Percentiles rank a stretch among this genome's conserved stretches.
phyloP scores from a whole-genome alignment of 2,113 vertebrate genomes.

The Arenaria interpres region DNA sequence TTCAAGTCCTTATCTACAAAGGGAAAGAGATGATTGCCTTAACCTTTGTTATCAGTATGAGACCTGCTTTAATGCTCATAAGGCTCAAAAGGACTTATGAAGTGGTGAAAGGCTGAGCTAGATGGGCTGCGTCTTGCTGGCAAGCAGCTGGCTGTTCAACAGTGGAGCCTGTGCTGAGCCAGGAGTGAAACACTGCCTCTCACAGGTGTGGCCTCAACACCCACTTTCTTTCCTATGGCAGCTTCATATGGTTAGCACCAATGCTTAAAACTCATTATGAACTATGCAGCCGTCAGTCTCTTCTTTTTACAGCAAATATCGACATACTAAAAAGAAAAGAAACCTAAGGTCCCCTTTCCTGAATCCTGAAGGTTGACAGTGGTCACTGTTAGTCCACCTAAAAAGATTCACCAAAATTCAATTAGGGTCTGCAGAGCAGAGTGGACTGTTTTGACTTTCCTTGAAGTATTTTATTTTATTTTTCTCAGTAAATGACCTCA shows the following conservation, averaged over 20 bases:
- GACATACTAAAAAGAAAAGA: background rate
- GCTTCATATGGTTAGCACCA: background rate
- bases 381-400: background rate
- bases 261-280: background rate
- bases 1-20: constrained; percentile 64
- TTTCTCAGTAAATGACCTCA: background rate
- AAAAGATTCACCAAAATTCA: background rate
- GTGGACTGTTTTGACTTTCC: background rate
- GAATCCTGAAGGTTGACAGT: background rate
- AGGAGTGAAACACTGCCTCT: background rate
- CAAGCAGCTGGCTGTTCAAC: background rate
- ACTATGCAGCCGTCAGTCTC: fast-evolving
- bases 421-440: background rate
- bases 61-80: constrained; percentile 31
- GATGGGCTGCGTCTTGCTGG: background rate
- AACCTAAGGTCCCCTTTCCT: background rate
- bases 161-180: background rate
- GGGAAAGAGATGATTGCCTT: constrained; percentile 54
- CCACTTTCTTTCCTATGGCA: background rate
- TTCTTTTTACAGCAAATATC: background rate
- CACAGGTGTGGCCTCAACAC: background rate
- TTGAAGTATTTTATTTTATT: background rate
- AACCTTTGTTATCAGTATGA: constrained; percentile 54
- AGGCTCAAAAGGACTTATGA: constrained; percentile 23
- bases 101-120: constrained; percentile 4